Conservation (phyloP, 1,140 invertebrate species). For the Sesamia nonagrioides region DNA sequence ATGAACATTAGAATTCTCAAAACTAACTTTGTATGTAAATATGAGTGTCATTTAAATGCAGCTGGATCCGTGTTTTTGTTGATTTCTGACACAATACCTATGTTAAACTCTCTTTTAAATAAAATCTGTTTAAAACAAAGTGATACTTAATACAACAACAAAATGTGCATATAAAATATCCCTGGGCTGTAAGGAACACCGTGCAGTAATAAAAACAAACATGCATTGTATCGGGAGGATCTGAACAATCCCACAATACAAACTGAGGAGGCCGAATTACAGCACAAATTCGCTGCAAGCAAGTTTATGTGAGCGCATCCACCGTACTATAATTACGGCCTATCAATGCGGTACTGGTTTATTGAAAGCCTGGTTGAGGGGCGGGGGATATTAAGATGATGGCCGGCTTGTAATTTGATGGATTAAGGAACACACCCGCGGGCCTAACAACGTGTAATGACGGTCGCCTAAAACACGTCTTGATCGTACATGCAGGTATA, state of each 20-base stretch:
- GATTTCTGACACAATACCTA: slow-evolving; percentile 53
- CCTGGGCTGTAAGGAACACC: slow-evolving; percentile 33
- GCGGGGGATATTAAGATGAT: slow-evolving; percentile 85
- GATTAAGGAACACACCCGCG: slow-evolving; percentile 79
- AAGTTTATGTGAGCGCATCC: slow-evolving; percentile 60
- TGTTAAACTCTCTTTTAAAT: slow-evolving; percentile 3
- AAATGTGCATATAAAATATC: slow-evolving; percentile 47
- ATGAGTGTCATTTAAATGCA: slow-evolving; percentile 70
- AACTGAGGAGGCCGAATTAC: slow-evolving; percentile 66
- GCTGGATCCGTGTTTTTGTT: slow-evolving; percentile 63
- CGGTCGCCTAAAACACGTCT: slow-evolving; percentile 67
- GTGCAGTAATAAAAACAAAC: slow-evolving; percentile 51
- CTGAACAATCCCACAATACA: slow-evolving; percentile 71
- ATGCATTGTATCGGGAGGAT: slow-evolving; percentile 59
- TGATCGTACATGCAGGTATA: slow-evolving; percentile 51
- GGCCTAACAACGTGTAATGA: slow-evolving; percentile 77
- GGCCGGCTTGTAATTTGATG: slow-evolving; percentile 83
- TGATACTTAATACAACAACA: slow-evolving; percentile 22
- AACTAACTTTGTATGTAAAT: slow-evolving; percentile 81
- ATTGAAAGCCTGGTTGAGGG: slow-evolving; percentile 77
- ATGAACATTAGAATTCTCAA: slow-evolving; percentile 67
- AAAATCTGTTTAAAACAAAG: slow-evolving; percentile 23
- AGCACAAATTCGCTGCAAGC: slow-evolving; percentile 71
- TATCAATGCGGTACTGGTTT: slow-evolving; percentile 80
- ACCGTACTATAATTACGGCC: slow-evolving; percentile 80